Percentiles rank a stretch among this genome's conserved stretches.
phyloP scores from a whole-genome alignment of 2,113 vertebrate genomes.

The Mionectes macconnelli region DNA sequence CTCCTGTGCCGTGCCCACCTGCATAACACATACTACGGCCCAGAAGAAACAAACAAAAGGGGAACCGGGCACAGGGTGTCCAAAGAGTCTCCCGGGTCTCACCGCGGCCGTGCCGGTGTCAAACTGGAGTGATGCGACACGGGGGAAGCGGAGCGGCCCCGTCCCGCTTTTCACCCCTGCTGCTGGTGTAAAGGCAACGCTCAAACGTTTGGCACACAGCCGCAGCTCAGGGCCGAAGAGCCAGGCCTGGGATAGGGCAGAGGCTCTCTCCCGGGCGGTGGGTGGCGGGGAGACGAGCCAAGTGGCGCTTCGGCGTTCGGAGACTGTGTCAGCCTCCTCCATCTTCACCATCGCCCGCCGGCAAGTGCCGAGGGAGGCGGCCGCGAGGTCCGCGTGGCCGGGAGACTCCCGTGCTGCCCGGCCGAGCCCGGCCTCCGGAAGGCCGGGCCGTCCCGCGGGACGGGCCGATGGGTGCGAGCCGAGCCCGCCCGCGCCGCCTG shows the following conservation, averaged over 20 bases:
- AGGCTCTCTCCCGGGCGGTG: not conserved
- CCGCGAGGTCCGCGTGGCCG: not conserved
- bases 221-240: not conserved
- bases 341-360: not conserved
- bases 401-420: not conserved
- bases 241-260: not conserved
- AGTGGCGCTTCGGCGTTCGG: not conserved
- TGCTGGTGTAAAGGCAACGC: too few species aligned
- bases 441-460: too few species aligned
- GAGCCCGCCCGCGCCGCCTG: not conserved
- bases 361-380: not conserved
- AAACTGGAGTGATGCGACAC: not conserved
- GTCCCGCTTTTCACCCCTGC: not conserved
- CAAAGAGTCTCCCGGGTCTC: not conserved
- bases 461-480: not conserved
- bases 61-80: not conserved
- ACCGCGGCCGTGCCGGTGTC: not conserved
- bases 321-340: not conserved
- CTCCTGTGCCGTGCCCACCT: not conserved
- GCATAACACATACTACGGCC: not conserved
- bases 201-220: not conserved
- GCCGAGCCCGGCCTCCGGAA: rapidly evolving
- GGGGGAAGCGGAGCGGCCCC: not conserved
- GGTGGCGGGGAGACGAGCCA: not conserved
- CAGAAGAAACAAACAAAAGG: not conserved